These are phyloP conservation scores for Mesoligia furuncula DNA, from an alignment of 2,888 invertebrate species.

Conservation along the genomic window DNA sequence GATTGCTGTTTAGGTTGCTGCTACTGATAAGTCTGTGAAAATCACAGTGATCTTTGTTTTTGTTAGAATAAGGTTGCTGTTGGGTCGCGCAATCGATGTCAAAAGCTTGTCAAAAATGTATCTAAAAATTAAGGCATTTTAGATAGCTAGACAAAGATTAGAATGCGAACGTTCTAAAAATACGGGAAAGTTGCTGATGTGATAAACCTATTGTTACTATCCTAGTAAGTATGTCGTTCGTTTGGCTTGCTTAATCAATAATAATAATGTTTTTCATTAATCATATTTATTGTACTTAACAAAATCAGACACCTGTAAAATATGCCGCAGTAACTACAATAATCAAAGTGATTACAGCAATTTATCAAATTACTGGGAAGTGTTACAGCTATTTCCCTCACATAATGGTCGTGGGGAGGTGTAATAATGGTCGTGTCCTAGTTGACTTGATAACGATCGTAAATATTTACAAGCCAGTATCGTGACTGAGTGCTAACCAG, in stretches of 20 bases:
- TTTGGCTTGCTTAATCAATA: not conserved
- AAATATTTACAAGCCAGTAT: constrained; percentile 19
- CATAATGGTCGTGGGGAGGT: constrained; percentile 5
- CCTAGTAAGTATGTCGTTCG: not conserved
- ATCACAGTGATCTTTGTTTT: no score
- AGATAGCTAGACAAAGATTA: not conserved
- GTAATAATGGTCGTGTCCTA: constrained; percentile 7
- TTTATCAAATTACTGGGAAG: constrained; percentile 20
- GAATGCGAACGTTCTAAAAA: not conserved
- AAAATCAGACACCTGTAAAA: not conserved
- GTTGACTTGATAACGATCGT: constrained; percentile 33
- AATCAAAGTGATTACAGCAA: constrained; percentile 27
- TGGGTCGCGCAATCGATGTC: not conserved
- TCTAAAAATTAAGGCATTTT: not conserved
- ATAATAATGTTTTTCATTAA: not conserved
- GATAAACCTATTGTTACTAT: not conserved
- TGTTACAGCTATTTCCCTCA: constrained; percentile 1
- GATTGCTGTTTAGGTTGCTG: no score
- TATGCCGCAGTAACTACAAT: not conserved
- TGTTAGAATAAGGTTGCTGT: no score
- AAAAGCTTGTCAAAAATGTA: not conserved
- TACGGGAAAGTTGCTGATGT: not conserved
- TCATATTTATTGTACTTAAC: not conserved
- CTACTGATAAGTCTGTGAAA: no score
- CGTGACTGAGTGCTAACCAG: constrained; percentile 1